A percentile compares a stretch with the other conserved stretches of the same genome.
phyloP scores from a whole-genome alignment of 2,797 vertebrate genomes.

The Naso thynnoides region DNA sequence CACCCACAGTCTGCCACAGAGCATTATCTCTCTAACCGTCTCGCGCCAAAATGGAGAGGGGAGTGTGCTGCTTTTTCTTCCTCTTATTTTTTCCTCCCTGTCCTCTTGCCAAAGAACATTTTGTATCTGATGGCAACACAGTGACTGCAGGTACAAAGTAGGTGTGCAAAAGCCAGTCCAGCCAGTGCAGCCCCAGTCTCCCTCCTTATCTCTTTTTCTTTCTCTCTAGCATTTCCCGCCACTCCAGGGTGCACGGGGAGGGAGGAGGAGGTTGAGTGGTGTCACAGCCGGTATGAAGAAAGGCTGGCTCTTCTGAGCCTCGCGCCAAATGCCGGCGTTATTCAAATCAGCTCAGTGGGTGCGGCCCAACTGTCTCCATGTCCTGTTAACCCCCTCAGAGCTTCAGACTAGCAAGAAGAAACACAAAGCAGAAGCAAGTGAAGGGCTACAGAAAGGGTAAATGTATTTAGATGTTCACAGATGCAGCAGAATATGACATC shows the following conservation, averaged over 20 bases:
- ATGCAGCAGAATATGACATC: background rate
- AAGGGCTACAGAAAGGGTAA: constrained; percentile 15
- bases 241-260: constrained; percentile 62
- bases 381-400: constrained; percentile 80
- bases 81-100: constrained; percentile 15
- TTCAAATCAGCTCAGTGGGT: constrained; percentile 82
- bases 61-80: constrained; percentile 35
- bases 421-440: constrained; percentile 59
- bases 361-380: constrained; percentile 81
- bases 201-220: constrained; percentile 12
- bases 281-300: constrained; percentile 71
- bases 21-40: constrained; percentile 70
- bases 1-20: constrained; percentile 72
- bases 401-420: constrained; percentile 19
- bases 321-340: constrained; percentile 80
- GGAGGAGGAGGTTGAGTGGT: constrained; percentile 43
- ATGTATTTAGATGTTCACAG: constrained; percentile 23
- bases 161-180: constrained; percentile 31
- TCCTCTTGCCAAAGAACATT: constrained; percentile 13
- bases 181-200: background rate
- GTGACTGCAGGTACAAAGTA: constrained; percentile 46
- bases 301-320: constrained; percentile 67
- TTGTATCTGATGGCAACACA: constrained; percentile 27
- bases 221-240: constrained; percentile 76
- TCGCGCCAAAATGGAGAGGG: constrained; percentile 69